Conservation (phyloP, 53 echinoderm and acorn worm genomes). For the Paracentrotus lividus region DNA sequence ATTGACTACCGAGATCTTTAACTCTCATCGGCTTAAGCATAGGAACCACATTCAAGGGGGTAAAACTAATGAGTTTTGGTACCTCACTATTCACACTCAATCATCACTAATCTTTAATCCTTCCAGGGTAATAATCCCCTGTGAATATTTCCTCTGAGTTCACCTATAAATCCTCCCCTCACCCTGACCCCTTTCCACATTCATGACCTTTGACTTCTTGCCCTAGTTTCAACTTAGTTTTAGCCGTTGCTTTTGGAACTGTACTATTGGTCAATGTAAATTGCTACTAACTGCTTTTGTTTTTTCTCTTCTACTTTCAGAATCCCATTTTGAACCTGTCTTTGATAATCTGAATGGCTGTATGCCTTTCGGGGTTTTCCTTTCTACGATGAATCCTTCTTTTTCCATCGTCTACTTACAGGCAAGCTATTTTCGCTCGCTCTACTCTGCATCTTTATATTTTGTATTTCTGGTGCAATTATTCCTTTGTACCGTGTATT, state of each 20-base stretch:
- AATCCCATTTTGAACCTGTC: neutral
- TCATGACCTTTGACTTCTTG: neutral
- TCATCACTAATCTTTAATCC: constrained; percentile 19
- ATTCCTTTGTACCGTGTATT: neutral
- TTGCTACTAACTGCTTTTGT: neutral
- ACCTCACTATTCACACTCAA: neutral
- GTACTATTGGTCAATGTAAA: neutral
- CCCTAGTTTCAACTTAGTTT: neutral
- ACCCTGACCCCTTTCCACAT: neutral
- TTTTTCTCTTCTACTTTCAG: neutral
- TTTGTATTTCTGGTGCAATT: neutral
- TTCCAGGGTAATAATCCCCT: neutral
- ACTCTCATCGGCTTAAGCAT: no score
- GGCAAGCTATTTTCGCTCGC: neutral
- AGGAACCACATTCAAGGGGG: no score
- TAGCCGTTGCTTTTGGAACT: neutral
- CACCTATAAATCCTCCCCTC: constrained; percentile 34
- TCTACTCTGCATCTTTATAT: neutral
- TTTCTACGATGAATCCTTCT: neutral
- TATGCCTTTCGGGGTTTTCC: neutral
- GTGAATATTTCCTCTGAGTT: constrained; percentile 58
- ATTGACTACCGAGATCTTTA: no score
- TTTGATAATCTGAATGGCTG: neutral
- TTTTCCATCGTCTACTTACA: neutral
- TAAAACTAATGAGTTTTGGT: no score